Evolutionary conservation across 2,797 vertebrate genomes (phyloP), one percentile per base, ranked within the genome.

Genomic region (Zenarchopterus dispar): DNA sequence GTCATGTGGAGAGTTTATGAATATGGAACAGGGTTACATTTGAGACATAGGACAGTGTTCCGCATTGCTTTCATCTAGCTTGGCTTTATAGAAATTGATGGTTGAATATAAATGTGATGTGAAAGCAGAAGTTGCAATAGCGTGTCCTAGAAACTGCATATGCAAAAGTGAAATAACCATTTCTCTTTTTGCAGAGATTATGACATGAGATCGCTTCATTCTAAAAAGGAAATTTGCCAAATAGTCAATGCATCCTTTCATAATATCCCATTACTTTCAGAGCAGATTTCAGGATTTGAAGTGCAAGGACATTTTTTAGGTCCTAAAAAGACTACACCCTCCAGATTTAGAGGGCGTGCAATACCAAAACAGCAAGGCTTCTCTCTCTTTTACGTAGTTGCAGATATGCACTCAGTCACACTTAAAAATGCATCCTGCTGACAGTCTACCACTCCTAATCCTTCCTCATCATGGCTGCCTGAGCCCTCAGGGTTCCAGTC

Each of bases 381-480:
- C 57, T 45, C 65, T 47, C 70, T 55, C 61, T 19, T 61, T 48
- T 10, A 59, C 75, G 78, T 45, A 68, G 66, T 56, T 50, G 8
- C 47, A 56, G 36, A 73, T 73, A 60, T 8, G 71, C 63, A 74
- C 74, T 72, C 62, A 71, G 47, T 62, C 60, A 36, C 69, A 56
- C 74, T 78, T 64, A 66, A 70, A 83, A 84, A 82, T 75, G 70
- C 64, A 80, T 88, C 88, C 82, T 79, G 77, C 88, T 81, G 87
- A 89, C 90, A 88, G 70, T 75, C 80, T 69, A 78, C 75, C 73
- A 59, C 82, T 84, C 75, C 65, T 90, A 89, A 90, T 90, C 85
- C 84, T 66, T 86, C 73, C 81, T 86, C 85, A 87, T 87, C 80
- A 86, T 79, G 73, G 76, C 82, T 81, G 80, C 78, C 78, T 87